Base-by-base conservation (phyloP, 2,888 invertebrate genomes). In the Lasioglossum leucozonium region DNA sequence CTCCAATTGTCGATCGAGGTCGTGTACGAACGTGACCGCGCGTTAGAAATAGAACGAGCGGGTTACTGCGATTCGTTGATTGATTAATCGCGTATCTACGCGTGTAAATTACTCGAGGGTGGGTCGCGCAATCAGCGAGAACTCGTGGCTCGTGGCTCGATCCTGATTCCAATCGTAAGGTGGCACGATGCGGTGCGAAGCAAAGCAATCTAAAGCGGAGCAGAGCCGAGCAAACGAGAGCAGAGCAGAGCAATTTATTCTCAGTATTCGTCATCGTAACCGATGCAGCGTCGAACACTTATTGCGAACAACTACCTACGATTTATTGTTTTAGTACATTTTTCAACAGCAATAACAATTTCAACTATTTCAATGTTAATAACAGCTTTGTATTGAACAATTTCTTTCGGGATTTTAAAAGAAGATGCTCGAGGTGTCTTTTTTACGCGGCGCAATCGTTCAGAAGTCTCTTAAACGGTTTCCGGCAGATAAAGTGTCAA, bases 1-100 rank as follows among this genome's bases (percentile, higher is more conserved):
- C 16, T 83, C 81, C 85, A 90, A 90, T 89, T 89, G 85, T 10
- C 79, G 77, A 85, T 90, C 85, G 82, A 87, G 90, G 89, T 88
- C 90, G 85, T 34, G 22, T 62, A 76, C 82, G 80, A 81, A 44
- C 16, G 77, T 22, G 62, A 47, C 34, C 67, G 65, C 58, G 69
- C 75, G 67, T 75, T 55, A 26, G 69, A 72, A 81, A 44, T 73
- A 77, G 73, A 84, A 62, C 75, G 77, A n/a, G 51, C 6, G 16
- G 18, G 47, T 37, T 34, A 65, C 26, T 26, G 40, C 58, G 34
- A 37, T 72, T 78, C 34, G 26, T 71, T 72, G 58, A 77, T 81
- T 77, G 81, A 78, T 82, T 77, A 72, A 82, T 73, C 67, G 55
- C 47, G 51, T 47, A 22, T 78, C 55, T 18, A 71, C 30, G 26